Percentiles rank a stretch among this genome's conserved stretches.
Evolutionary conservation across 2,888 invertebrate species (phyloP).

Genomic region (Neoaliturus tenellus): DNA sequence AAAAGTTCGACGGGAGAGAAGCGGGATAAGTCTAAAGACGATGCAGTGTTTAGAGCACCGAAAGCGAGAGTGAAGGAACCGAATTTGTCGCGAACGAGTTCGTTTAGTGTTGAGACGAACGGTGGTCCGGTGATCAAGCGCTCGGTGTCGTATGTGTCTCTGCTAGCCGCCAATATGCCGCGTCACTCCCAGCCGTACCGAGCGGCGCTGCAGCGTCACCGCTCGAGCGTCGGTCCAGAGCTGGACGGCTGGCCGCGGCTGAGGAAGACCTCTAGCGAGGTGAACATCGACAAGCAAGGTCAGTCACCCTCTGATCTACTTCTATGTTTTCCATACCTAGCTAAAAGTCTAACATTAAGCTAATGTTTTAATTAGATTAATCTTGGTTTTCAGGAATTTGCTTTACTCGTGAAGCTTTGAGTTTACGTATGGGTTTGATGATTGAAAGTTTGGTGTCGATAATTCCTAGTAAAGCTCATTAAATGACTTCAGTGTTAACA

Average conservation of each 20-base stretch:
- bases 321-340: background rate
- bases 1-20: slow-evolving; percentile 61
- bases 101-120: slow-evolving; percentile 54
- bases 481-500: no score
- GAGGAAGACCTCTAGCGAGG: slow-evolving; percentile 69
- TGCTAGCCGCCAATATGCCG: slow-evolving; percentile 65
- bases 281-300: slow-evolving; percentile 61
- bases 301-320: no score
- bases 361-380: no score
- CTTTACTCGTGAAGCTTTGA: no score
- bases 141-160: slow-evolving; percentile 73
- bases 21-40: slow-evolving; percentile 54
- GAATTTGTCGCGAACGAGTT: slow-evolving; percentile 52
- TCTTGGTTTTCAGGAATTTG: no score
- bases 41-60: slow-evolving; percentile 56
- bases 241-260: slow-evolving; percentile 68
- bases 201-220: slow-evolving; percentile 13
- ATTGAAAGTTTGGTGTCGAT: no score
- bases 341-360: no score
- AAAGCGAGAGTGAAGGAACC: slow-evolving; percentile 56
- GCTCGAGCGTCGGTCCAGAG: background rate
- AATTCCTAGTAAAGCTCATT: no score
- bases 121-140: slow-evolving; percentile 70
- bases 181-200: slow-evolving; percentile 53
- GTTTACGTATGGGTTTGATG: no score